Evolutionary conservation across 2,888 invertebrate species (phyloP), one percentile per base, ranked within the genome.

Genomic region (Tethea ocularis): DNA sequence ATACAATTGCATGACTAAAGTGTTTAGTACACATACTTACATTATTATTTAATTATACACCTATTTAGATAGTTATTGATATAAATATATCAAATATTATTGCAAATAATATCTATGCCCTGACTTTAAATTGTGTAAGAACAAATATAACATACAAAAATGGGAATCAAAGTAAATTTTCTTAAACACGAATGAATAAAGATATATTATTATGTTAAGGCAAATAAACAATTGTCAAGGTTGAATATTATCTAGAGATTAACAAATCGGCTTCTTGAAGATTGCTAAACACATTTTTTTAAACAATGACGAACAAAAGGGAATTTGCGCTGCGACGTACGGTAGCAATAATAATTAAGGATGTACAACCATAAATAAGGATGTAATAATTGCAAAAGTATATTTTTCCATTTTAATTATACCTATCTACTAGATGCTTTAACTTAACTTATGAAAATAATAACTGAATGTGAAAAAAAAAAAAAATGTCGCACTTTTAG

Each of bases 241-340:
- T 17, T 56, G 41, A 56, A 56, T 24, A 46, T 23, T 22, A 46
- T 20, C 46, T 10, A 10, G 8, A 20, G 46, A 46, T 46, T 46
- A 41, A 46, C 46, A 46, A 46, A 46, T 20, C 46, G 46, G 46
- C 46, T 20, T 46, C 46, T 53, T 53, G 5, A 54, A 36, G 11
- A 54, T 54, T 54, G 54, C 54, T 33, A 54, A 54, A 54, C 54
- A 54, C 54, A 54, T 54, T 33, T 54, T 54, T 54, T 33, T 33
- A 54, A 29, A 54, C 29, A 33, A 54, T 26, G 33, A 20, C 54
- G 13, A 22, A 17, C 54, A 54, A 54, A 33, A 33, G 54, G 4
- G 22, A 54, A 20, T 54, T 33, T 53, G 26, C 52, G 53, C 33
- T 11, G 33, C 17, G 11, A 10, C 33, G 17, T 13, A 52, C 33